These are phyloP conservation scores for Scomber japonicus DNA, from an alignment of 2,113 vertebrate genomes.

Conservation along the genomic window DNA sequence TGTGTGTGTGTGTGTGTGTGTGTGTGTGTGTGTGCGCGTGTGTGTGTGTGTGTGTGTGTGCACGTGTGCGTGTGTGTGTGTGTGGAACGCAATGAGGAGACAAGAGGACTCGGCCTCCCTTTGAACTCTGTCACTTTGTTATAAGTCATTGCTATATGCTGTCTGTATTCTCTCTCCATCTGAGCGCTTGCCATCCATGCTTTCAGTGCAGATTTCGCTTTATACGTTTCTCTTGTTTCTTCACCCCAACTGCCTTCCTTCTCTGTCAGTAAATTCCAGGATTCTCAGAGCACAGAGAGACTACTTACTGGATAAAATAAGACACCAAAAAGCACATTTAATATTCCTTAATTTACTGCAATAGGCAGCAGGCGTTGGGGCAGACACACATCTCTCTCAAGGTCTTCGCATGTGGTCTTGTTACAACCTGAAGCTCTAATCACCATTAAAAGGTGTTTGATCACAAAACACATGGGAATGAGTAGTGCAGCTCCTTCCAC, in stretches of 20 bases:
- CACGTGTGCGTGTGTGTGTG: slow-evolving; percentile 10
- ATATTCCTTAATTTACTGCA: slow-evolving; percentile 47
- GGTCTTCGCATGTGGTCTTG: slow-evolving; percentile 47
- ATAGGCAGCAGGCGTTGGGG: slow-evolving; percentile 40
- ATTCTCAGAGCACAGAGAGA: not conserved
- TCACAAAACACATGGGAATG: slow-evolving; percentile 59
- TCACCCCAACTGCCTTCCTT: slow-evolving; percentile 1
- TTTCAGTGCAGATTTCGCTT: slow-evolving; percentile 26
- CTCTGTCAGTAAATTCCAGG: not conserved
- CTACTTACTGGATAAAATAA: slow-evolving; percentile 8
- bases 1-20: slow-evolving; percentile 1
- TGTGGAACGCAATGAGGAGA: slow-evolving; percentile 51
- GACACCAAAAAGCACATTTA: slow-evolving; percentile 29
- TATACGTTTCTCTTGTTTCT: slow-evolving; percentile 32
- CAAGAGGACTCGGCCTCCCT: slow-evolving; percentile 61
- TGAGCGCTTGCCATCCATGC: slow-evolving; percentile 30
- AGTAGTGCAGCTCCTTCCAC: slow-evolving; percentile 21
- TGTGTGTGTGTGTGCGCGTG: slow-evolving; percentile 13
- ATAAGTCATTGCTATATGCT: slow-evolving; percentile 69
- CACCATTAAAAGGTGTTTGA: slow-evolving; percentile 64
- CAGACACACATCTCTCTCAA: slow-evolving; percentile 33
- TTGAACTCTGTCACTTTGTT: slow-evolving; percentile 77
- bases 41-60: slow-evolving; percentile 7
- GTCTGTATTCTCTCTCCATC: slow-evolving; percentile 49
- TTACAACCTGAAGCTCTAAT: slow-evolving; percentile 62